Base-by-base conservation (phyloP, 2,797 vertebrate species). In the Ceryle rudis region DNA sequence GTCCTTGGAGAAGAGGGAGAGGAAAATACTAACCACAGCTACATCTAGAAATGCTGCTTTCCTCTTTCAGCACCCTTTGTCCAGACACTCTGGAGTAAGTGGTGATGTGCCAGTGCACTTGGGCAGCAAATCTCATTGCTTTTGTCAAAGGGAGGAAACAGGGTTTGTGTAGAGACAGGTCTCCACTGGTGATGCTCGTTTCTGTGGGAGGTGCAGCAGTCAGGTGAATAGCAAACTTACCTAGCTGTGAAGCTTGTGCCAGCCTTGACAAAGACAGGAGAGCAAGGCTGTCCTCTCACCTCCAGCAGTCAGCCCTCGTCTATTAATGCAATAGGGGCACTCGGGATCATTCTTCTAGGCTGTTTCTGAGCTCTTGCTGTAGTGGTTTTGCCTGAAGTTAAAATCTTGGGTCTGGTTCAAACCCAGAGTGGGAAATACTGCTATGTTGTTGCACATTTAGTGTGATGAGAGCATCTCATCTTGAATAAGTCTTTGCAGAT, bases 311-410 rank as follows among this genome's bases (percentile, higher is more conserved):
- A 74, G 42, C 35, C 19, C 31, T 55, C 17, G 14, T 23, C 49
- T 70, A 5, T 21, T 0, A 1, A 11, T n/a, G 37, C 14, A 29
- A n/a, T 15, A 19, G n/a, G 11, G 21, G 35, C 20, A 10, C 44
- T 60, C 37, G n/a, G 37, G 9, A 23, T 62, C 33, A 21, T 26
- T 11, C 28, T 58, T 44, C 47, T 42, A 39, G 31, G 22, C 29
- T 9, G 11, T n/a, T 70, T 44, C 85, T 42, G 23, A 66, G 47
- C 15, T 62, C 8, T 31, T 75, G 31, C 37, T 80, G 61, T 9
- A n/a, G 22, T 52, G 55, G 22, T 25, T 84, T 65, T 73, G 57
- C 51, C 55, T 37, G 26, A 51, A 35, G 57, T 79, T 75, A 80
- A 74, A 86, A 41, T 11, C 41, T 52, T 42, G 26, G 10, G 5